Conservation (phyloP, 1,140 invertebrate species). For the Limonius californicus region DNA sequence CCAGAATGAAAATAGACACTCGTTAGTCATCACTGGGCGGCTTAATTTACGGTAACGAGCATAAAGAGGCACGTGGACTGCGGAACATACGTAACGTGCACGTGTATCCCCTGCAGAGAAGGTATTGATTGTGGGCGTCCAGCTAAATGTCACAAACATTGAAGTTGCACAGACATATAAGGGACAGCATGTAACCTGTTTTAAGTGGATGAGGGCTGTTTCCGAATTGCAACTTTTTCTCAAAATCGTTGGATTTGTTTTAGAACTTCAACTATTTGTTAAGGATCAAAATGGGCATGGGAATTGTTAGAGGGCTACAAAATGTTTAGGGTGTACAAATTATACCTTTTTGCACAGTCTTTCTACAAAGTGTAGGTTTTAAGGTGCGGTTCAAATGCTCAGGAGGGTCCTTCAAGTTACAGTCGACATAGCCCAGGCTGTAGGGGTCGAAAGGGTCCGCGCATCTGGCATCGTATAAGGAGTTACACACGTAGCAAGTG, state of each 20-base stretch:
- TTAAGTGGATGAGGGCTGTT: neutral
- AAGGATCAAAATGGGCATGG: no score
- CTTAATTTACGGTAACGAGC: neutral
- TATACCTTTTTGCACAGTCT: slow-evolving; percentile 70
- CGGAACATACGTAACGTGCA: neutral
- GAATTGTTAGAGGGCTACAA: no score
- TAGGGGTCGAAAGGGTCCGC: slow-evolving; percentile 80
- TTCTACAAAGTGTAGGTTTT: slow-evolving; percentile 71
- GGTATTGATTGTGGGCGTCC: neutral
- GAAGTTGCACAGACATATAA: no score
- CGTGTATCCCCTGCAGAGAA: neutral
- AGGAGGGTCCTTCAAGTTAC: slow-evolving; percentile 65
- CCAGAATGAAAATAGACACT: no score
- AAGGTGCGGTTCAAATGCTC: slow-evolving; percentile 59
- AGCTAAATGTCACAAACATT: neutral
- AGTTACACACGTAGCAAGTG: slow-evolving; percentile 81
- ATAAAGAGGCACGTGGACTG: neutral
- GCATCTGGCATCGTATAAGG: slow-evolving; percentile 77
- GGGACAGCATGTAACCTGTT: neutral
- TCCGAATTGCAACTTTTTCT: neutral
- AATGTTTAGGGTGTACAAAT: neutral
- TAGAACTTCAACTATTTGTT: no score
- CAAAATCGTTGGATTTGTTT: no score
- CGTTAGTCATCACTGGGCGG: neutral
- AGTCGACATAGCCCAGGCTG: slow-evolving; percentile 77